Conservation (phyloP, 2,113 vertebrate genomes). For the Nerophis ophidion region DNA sequence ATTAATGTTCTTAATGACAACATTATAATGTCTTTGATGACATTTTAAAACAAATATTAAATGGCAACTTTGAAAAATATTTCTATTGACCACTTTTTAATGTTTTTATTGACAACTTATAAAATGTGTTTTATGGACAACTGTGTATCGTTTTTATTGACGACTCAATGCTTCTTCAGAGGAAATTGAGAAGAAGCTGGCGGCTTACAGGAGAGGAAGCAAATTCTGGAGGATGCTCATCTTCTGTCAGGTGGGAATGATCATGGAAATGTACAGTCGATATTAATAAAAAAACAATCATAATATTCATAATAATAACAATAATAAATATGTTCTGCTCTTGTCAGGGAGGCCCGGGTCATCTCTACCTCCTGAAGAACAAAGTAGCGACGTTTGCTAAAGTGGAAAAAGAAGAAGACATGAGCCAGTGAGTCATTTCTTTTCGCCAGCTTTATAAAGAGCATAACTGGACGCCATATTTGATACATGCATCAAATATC, state of each 20-base stretch:
- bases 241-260: constrained; percentile 86
- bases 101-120: no score
- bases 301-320: no score
- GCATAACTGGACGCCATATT: no score
- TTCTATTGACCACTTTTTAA: no score
- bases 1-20: no score
- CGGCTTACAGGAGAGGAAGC: constrained; percentile 87
- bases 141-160: no score
- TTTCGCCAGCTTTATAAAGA: neutral
- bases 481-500: no score
- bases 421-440: constrained; percentile 87
- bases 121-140: no score
- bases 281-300: neutral
- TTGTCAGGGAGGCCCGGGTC: constrained; percentile 87
- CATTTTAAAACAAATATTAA: no score
- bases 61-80: no score
- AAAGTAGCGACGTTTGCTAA: constrained; percentile 98
- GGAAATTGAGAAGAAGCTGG: constrained; percentile 96
- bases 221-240: constrained; percentile 98
- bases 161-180: constrained; percentile 60
- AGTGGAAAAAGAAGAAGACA: constrained; percentile 97
- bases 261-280: neutral
- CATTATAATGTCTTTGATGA: no score
- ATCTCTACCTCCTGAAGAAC: constrained; percentile 95
- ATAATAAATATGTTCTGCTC: constrained; percentile 10